phyloP scores from a whole-genome alignment of 1,140 invertebrate genomes.

The Melanaphis sacchari region DNA sequence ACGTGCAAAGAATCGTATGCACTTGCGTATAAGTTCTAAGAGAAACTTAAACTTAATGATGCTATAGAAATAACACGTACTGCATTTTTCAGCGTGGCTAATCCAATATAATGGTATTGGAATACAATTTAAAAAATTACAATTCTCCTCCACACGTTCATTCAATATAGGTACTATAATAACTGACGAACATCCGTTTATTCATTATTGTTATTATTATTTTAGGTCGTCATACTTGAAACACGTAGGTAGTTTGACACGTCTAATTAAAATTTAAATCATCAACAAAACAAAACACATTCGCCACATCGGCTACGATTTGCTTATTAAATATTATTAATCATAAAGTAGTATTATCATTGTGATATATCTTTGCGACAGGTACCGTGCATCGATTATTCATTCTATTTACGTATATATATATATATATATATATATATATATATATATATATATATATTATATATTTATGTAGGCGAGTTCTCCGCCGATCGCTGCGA shows the following conservation, averaged over 20 bases:
- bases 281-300: conserved; percentile 10
- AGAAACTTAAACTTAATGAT: conserved; percentile 8
- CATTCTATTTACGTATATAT: background rate
- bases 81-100: background rate
- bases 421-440: background rate
- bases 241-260: background rate
- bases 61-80: background rate
- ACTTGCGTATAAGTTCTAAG: background rate
- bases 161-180: background rate
- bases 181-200: background rate
- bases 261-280: background rate
- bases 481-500: background rate
- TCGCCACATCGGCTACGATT: background rate
- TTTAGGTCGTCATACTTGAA: background rate
- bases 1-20: conserved; percentile 5
- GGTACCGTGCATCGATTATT: background rate
- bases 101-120: background rate
- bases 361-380: background rate
- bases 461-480: background rate
- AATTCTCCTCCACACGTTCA: background rate
- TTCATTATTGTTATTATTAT: background rate
- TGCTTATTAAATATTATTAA: conserved; percentile 17
- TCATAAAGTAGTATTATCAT: background rate
- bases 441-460: background rate
- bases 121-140: conserved; percentile 3